Evolutionary conservation across 1,140 invertebrate species (phyloP).

Genomic region (Papilio glaucus): DNA sequence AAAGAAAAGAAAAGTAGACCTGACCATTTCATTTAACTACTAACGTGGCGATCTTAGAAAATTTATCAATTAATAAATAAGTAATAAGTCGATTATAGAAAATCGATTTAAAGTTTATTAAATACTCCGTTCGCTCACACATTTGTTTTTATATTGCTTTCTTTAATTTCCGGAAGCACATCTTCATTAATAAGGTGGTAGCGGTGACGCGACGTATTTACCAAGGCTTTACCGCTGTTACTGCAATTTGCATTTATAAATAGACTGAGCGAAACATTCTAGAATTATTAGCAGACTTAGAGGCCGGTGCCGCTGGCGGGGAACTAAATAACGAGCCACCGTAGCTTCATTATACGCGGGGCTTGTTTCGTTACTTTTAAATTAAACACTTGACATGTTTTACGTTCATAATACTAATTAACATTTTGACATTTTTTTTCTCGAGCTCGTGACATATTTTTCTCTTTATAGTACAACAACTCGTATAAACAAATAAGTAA

Average conservation of each 20-base stretch:
- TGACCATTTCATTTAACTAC: too few relatives aligned
- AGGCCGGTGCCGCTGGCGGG: not conserved
- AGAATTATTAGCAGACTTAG: constrained; percentile 36
- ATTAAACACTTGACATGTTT: constrained; percentile 28
- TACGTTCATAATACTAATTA: not conserved
- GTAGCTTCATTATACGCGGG: constrained; percentile 26
- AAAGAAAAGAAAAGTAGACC: too few relatives aligned
- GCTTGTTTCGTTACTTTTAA: constrained; percentile 33
- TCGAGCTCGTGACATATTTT: not conserved
- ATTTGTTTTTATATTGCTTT: not conserved
- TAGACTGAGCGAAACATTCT: constrained; percentile 26
- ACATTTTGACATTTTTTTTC: not conserved
- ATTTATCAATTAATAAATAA: too few relatives aligned
- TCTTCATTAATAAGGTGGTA: constrained; percentile 8
- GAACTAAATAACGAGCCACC: constrained; percentile 21
- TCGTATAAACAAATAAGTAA: not conserved
- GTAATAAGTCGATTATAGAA: too few relatives aligned
- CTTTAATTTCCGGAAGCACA: not conserved
- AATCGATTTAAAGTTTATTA: too few relatives aligned
- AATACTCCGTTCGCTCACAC: not conserved
- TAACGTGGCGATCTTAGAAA: too few relatives aligned
- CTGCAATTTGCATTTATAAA: constrained; percentile 37
- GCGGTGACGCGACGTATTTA: constrained; percentile 18
- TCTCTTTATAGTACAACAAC: not conserved
- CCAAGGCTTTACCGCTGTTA: constrained; percentile 26